Evolutionary conservation across 2,888 invertebrate species (phyloP), one percentile per base, ranked within the genome.

Genomic region (Atethmia centrago): DNA sequence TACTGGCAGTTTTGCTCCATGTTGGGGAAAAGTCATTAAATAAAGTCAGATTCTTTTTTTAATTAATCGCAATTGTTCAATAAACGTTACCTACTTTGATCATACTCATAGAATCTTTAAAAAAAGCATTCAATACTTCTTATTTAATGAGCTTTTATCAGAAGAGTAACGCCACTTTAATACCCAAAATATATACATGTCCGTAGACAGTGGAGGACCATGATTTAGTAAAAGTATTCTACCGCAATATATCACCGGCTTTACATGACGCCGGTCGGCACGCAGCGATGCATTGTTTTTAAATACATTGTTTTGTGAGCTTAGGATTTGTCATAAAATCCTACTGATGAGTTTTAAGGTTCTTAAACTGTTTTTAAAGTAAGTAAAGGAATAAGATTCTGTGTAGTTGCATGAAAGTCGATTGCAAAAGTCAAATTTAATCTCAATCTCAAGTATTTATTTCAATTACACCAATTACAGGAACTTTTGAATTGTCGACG

Each of bases 221-320:
- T 61, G 42, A 42, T 55, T 42, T 28, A 28, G 19, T 62, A 31
- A 42, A 47, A 59, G 42, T 59, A 25, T 14, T 25, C 21, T 28
- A 45, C 47, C n/a, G 36, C 45, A 55, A 80, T 74, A 40, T 16
- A 74, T 51, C 42, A 77, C 31, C 59, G 36, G 64, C 53, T n/a
- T n/a, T n/a, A n/a, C n/a, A n/a, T n/a, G n/a, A n/a, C 61, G 61
- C 74, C n/a, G 14, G 9, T 21, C 61, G 51, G 55, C 80, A 80
- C 80, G 80, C 61, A 62, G 36, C 31, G 9, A 58, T 8, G 40
- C 28, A 28, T 63, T 28, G 10, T 42, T 79, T 31, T 42, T 9
- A 28, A 45, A n/a, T 4, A 45, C 9, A 25, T 42, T 45, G 36
- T 28, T 58, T 70, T 31, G 40, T n/a, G 31, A 10, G 28, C 19